Evolutionary conservation across 64 coral and sea anemone species (phyloP), one percentile per base, ranked within the genome.

Genomic region (Hydrozoanthus tunicans): DNA sequence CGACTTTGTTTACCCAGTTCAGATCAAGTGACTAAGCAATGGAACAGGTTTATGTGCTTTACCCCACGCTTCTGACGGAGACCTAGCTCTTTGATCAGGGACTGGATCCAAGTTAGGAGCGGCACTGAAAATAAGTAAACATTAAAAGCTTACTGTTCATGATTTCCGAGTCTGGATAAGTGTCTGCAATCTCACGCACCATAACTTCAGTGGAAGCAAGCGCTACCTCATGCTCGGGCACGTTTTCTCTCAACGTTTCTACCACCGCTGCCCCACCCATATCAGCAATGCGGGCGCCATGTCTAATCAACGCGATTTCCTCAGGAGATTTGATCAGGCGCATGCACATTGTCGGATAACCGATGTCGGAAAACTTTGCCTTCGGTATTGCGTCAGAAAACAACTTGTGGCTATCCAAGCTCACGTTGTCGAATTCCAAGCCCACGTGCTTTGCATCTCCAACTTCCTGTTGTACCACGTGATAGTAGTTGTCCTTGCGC

Each of bases 291-390:
- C 91, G 78, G 15, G 96, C 94, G 1, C 96, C 94, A 11, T 99
- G 79, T 68, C 79, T 99, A 6, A 92, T 99, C 52, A 91, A 82
- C 59, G 73, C 94, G 43, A 99, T 99, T 85, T 99, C 96, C 79
- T 99, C 94, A 6, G 80, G 58, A 7, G 96, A 99, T 66, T 99
- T 99, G 3, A 99, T 79, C 92, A 99, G 93, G 8, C 96, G 81
- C 92, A 99, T 95, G 63, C 62, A 65, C 96, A 99, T 99, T 51
- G 94, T 95, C 7, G 96, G 78, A 11, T 91, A 56, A 43, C 89
- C 79, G 14, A 95, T 92, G 59, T 99, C 96, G 6, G 89, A 77
- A 58, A 95, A 99, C 62, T 83, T 90, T 17, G 92, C 92, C 1
- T 93, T 92, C 1, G 96, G 96, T 58, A 99, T 60, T 17, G 92